Evolutionary conservation across 2,797 vertebrate species (phyloP).

Genomic region (Thalassophryne amazonica): DNA sequence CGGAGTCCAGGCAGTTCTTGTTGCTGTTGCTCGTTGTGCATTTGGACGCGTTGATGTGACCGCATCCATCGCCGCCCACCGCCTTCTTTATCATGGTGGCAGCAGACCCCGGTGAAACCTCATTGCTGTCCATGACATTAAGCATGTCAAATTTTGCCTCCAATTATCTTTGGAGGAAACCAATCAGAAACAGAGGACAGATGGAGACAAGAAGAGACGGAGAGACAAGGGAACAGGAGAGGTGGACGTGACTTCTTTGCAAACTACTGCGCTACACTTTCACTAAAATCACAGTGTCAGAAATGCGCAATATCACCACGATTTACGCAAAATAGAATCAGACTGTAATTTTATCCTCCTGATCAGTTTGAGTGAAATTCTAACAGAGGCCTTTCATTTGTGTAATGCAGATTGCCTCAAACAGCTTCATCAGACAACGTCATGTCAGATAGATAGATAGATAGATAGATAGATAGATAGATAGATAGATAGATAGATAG

Average conservation of each 20-base stretch:
- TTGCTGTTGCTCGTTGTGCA: slow-evolving; percentile 60
- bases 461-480: too few relatives aligned
- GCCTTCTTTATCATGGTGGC: slow-evolving; percentile 74
- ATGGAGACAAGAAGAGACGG: slow-evolving; percentile 16
- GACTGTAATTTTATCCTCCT: slow-evolving; percentile 6
- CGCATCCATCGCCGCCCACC: slow-evolving; percentile 50
- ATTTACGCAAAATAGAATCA: slow-evolving; percentile 22
- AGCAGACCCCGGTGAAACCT: slow-evolving; percentile 68
- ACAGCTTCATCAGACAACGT: neutral
- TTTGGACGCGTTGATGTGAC: slow-evolving; percentile 59
- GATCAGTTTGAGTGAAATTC: neutral
- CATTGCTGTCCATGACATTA: slow-evolving; percentile 80
- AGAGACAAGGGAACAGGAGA: slow-evolving; percentile 27
- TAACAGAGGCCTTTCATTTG: slow-evolving; percentile 16
- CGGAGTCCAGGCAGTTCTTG: slow-evolving; percentile 62
- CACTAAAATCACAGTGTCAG: slow-evolving; percentile 42
- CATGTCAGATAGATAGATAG: too few relatives aligned
- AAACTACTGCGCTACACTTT: slow-evolving; percentile 65
- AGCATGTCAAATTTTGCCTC: slow-evolving; percentile 71
- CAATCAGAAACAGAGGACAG: slow-evolving; percentile 55
- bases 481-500: too few relatives aligned
- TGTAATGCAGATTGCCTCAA: neutral
- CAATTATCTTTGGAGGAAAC: slow-evolving; percentile 74
- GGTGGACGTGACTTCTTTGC: slow-evolving; percentile 75
- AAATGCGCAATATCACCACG: slow-evolving; percentile 23